phyloP scores from a whole-genome alignment of 2,888 invertebrate species.

The Heliothis peltigera region DNA sequence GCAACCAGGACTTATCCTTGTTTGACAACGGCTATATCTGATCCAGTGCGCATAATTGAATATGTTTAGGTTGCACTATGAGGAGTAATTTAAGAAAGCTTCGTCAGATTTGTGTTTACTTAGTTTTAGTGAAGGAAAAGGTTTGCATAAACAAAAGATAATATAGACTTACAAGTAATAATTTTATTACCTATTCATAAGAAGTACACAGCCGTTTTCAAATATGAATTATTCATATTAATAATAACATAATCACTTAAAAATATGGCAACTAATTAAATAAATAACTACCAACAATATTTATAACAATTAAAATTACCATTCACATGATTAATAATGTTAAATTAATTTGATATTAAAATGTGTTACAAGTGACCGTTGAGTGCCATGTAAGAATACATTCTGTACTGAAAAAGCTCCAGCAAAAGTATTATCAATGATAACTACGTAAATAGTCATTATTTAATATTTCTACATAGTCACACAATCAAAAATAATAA shows the following conservation, averaged over 20 bases:
- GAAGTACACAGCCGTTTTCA: conserved; percentile 88
- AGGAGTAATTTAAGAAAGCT: too few relatives aligned
- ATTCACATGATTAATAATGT: conserved; percentile 21
- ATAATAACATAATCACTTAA: conserved; percentile 38
- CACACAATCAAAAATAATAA: not conserved
- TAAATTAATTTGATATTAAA: conserved; percentile 17
- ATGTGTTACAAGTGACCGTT: conserved; percentile 2
- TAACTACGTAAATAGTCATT: too few relatives aligned
- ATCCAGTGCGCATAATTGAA: too few relatives aligned
- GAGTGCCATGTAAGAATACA: not conserved
- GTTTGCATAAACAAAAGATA: conserved; percentile 29
- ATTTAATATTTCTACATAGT: not conserved
- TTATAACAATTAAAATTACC: conserved; percentile 29
- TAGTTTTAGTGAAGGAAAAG: too few relatives aligned
- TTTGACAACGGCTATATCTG: too few relatives aligned
- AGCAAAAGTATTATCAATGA: not conserved
- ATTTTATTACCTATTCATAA: conserved; percentile 77
- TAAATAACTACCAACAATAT: conserved; percentile 59
- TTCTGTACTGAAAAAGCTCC: not conserved
- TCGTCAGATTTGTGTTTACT: too few relatives aligned
- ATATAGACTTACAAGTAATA: conserved; percentile 31
- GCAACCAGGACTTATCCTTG: too few relatives aligned
- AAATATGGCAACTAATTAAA: conserved; percentile 46
- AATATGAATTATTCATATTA: conserved; percentile 62
- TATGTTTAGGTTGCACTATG: too few relatives aligned